Evolutionary conservation across 30 jellyfish, hydroid and myxozoan species (phyloP).

Genomic region (Hydra vulgaris): DNA sequence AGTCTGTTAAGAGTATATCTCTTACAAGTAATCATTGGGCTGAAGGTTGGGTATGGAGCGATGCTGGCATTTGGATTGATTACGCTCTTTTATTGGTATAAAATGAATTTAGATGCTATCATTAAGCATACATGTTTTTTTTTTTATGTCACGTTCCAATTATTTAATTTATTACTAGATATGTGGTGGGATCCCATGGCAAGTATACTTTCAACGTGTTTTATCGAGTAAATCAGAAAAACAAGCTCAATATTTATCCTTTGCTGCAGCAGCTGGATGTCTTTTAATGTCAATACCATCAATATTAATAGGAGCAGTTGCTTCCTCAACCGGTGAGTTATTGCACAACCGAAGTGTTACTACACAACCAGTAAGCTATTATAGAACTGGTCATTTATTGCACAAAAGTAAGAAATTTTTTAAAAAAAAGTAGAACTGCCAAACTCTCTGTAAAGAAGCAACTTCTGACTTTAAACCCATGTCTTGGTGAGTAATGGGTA

Average conservation of each 20-base stretch:
- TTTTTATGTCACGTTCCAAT: background rate
- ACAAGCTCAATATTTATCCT: constrained; percentile 86
- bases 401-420: no score
- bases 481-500: no score
- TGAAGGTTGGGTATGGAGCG: constrained; percentile 60
- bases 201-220: constrained; percentile 93
- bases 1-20: constrained; percentile 63
- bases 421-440: no score
- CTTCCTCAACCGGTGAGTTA: constrained; percentile 78
- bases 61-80: constrained; percentile 79
- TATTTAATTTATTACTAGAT: constrained; percentile 26
- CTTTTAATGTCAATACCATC: constrained; percentile 94
- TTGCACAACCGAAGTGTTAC: no score
- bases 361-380: no score
- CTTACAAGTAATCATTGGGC: constrained; percentile 51
- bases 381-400: no score
- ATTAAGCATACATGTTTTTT: no score
- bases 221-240: constrained; percentile 82
- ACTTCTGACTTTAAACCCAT: no score
- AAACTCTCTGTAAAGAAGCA: no score
- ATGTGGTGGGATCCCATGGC: constrained; percentile 99
- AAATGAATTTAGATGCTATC: background rate
- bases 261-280: constrained; percentile 90
- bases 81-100: constrained; percentile 68
- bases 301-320: constrained; percentile 90